Evolutionary conservation across 2,797 vertebrate species (phyloP).

Genomic region (Hybognathus amarus): DNA sequence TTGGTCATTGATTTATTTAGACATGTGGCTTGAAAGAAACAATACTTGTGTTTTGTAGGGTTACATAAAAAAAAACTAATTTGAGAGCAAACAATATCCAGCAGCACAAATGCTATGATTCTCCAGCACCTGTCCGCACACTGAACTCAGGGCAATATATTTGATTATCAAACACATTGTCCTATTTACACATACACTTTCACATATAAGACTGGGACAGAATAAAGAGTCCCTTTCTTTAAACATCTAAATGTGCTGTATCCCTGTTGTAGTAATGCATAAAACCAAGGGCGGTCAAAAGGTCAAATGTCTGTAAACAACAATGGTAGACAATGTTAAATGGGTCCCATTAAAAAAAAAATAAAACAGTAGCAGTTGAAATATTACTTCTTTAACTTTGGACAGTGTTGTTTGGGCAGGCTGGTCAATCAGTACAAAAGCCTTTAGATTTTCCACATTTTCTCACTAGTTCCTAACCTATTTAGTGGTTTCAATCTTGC

Average conservation of each 20-base stretch:
- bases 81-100: conserved; percentile 15
- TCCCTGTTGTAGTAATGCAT: conserved; percentile 25
- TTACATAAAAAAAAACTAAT: neutral
- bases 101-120: conserved; percentile 44
- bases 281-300: conserved; percentile 24
- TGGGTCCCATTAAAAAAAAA: conserved; percentile 41
- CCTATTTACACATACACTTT: conserved; percentile 31
- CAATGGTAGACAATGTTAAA: conserved; percentile 24
- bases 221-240: conserved; percentile 22
- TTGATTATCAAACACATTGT: conserved; percentile 58
- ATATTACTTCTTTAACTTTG: conserved; percentile 2
- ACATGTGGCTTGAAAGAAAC: conserved; percentile 31
- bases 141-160: conserved; percentile 37
- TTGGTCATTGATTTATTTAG: conserved; percentile 34
- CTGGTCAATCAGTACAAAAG: conserved; percentile 23
- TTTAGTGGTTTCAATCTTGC: conserved; percentile 20
- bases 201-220: conserved; percentile 44
- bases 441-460: neutral
- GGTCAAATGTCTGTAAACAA: conserved; percentile 32
- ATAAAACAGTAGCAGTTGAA: conserved; percentile 3
- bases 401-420: conserved; percentile 27
- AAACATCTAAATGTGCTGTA: conserved; percentile 20
- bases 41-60: conserved; percentile 1
- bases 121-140: conserved; percentile 41
- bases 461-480: conserved; percentile 8